phyloP scores from a whole-genome alignment of 2,888 invertebrate species.

The Meteorus colon region DNA sequence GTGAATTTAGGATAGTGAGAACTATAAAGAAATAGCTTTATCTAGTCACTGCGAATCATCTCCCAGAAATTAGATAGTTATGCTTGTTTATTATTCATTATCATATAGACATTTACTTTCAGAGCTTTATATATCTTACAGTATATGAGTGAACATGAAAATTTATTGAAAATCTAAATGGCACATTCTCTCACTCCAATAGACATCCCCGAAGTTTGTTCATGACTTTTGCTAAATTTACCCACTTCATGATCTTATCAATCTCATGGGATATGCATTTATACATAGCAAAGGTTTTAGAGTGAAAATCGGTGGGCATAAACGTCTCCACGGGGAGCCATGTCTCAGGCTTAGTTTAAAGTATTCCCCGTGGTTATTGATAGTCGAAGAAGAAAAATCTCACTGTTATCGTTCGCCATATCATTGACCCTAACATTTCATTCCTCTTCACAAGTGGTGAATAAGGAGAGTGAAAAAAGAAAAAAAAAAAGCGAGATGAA shows the following conservation, averaged over 20 bases:
- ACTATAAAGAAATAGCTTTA: too few relatives aligned
- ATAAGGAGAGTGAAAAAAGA: not conserved
- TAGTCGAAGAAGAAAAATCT: conserved; percentile 39
- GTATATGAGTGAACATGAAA: not conserved
- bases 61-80: too few relatives aligned
- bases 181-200: not conserved
- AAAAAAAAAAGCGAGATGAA: conserved; percentile 32
- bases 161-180: not conserved
- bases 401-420: conserved; percentile 45
- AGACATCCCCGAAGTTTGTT: not conserved
- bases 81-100: too few relatives aligned
- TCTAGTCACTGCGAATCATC: too few relatives aligned
- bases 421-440: conserved; percentile 45
- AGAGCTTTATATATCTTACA: too few relatives aligned
- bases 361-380: conserved; percentile 66
- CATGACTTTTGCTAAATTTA: conserved; percentile 4
- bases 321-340: conserved; percentile 68
- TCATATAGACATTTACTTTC: too few relatives aligned
- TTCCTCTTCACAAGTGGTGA: conserved; percentile 20
- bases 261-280: conserved; percentile 13
- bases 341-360: conserved; percentile 72
- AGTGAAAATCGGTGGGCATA: conserved; percentile 45
- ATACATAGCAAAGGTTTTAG: conserved; percentile 22
- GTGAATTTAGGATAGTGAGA: too few relatives aligned
- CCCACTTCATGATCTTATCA: conserved; percentile 11